These are phyloP conservation scores for Drosophila nebulosa DNA, from an alignment of 1,140 invertebrate species.

Conservation along the genomic window DNA sequence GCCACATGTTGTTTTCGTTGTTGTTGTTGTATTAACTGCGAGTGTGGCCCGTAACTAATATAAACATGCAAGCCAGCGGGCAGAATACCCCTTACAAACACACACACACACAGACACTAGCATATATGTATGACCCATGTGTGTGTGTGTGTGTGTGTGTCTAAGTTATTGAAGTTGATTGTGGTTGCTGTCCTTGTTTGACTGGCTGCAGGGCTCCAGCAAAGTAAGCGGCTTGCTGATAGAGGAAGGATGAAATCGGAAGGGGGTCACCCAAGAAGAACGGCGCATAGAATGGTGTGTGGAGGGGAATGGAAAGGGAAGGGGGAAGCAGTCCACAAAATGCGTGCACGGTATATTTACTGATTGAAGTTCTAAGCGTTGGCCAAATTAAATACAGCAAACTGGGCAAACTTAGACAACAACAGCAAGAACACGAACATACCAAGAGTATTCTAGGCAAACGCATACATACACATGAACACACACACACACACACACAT, in stretches of 20 bases:
- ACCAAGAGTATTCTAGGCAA: no score
- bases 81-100: conserved; percentile 11
- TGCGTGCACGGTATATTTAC: conserved; percentile 59
- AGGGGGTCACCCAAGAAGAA: not conserved
- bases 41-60: conserved; percentile 49
- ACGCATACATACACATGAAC: not conserved
- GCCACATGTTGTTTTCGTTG: not conserved
- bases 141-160: conserved; percentile 15
- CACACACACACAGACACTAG: not conserved
- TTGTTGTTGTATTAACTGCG: not conserved
- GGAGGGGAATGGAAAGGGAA: not conserved
- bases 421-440: not conserved
- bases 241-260: not conserved
- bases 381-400: conserved; percentile 62
- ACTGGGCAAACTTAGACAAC: conserved; percentile 12
- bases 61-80: conserved; percentile 51
- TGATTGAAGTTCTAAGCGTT: conserved; percentile 63
- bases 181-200: conserved; percentile 44
- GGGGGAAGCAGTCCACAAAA: conserved; percentile 36
- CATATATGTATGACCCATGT: not conserved
- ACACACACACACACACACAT: not conserved
- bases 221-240: not conserved
- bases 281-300: not conserved
- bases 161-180: conserved; percentile 65
- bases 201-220: conserved; percentile 24